phyloP scores from a whole-genome alignment of 2,113 vertebrate genomes.

The Lophura nycthemera region DNA sequence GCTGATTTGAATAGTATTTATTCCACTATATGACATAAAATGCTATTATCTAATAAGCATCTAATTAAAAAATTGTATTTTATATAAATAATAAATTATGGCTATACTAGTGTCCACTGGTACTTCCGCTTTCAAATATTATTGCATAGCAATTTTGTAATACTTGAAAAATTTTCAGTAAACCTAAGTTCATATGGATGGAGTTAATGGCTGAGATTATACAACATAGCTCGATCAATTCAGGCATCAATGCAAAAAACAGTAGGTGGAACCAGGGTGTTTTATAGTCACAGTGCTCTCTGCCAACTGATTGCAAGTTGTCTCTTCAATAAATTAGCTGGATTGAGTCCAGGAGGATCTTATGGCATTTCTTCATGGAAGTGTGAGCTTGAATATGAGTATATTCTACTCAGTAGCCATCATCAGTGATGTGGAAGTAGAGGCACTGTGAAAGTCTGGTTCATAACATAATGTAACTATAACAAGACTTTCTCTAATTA shows the following conservation, averaged over 20 bases:
- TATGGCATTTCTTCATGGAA: slow-evolving; percentile 50
- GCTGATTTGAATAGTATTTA: neutral
- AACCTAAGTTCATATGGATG: neutral
- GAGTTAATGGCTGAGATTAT: slow-evolving; percentile 12
- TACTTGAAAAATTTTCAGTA: neutral
- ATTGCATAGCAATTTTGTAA: neutral
- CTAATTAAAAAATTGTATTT: neutral
- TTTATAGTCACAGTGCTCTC: neutral
- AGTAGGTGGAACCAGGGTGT: neutral
- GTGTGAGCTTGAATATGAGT: neutral
- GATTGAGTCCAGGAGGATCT: slow-evolving; percentile 50
- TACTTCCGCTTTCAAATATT: neutral
- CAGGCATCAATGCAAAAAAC: neutral
- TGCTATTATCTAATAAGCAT: neutral
- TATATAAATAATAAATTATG: neutral
- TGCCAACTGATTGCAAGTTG: neutral
- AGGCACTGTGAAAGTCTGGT: neutral
- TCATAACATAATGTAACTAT: neutral
- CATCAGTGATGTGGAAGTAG: neutral
- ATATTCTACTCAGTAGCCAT: neutral
- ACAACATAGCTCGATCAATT: neutral
- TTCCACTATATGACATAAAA: neutral
- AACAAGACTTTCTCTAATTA: neutral
- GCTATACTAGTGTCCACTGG: neutral
- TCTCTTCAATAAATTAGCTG: slow-evolving; percentile 15